These are phyloP conservation scores for Caenorhabditis drosophilae DNA, from an alignment of 2,888 invertebrate species.

Conservation along the genomic window DNA sequence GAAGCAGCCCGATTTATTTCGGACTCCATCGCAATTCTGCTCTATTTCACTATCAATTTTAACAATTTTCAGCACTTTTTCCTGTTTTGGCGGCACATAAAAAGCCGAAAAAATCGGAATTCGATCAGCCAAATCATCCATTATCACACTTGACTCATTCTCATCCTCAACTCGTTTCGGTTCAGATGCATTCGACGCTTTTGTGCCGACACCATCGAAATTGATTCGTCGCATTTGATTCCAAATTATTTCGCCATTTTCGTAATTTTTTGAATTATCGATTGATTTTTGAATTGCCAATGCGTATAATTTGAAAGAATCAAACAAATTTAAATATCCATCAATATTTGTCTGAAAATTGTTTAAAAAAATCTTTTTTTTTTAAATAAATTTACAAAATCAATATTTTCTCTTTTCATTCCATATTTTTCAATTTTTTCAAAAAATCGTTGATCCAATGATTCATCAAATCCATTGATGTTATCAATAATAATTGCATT, in stretches of 20 bases:
- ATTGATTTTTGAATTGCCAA: conserved; percentile 55
- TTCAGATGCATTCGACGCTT: conserved; percentile 9
- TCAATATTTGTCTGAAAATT: conserved; percentile 58
- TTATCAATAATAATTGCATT: conserved; percentile 68
- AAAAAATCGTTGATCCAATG: conserved; percentile 58
- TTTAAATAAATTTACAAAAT: too few relatives aligned
- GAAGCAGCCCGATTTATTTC: conserved; percentile 62
- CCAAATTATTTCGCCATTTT: conserved; percentile 63
- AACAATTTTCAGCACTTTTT: conserved; percentile 65
- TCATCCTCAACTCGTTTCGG: too few relatives aligned
- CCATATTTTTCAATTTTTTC: conserved; percentile 63
- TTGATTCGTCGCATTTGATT: conserved; percentile 60
- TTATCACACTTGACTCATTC: conserved; percentile 57
- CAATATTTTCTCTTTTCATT: conserved; percentile 56
- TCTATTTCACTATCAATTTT: conserved; percentile 61
- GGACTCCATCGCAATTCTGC: conserved; percentile 62
- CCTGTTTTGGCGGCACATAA: conserved; percentile 61
- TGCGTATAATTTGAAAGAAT: conserved; percentile 65
- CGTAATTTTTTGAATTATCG: conserved; percentile 47
- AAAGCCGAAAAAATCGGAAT: conserved; percentile 67
- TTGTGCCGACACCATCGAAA: conserved; percentile 50
- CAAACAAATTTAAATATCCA: conserved; percentile 66
- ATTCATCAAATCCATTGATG: conserved; percentile 67
- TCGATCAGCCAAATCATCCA: conserved; percentile 67
- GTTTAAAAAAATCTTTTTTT: too few relatives aligned